Conservation (phyloP, 2,888 invertebrate genomes). For the Lithosia quadra region DNA sequence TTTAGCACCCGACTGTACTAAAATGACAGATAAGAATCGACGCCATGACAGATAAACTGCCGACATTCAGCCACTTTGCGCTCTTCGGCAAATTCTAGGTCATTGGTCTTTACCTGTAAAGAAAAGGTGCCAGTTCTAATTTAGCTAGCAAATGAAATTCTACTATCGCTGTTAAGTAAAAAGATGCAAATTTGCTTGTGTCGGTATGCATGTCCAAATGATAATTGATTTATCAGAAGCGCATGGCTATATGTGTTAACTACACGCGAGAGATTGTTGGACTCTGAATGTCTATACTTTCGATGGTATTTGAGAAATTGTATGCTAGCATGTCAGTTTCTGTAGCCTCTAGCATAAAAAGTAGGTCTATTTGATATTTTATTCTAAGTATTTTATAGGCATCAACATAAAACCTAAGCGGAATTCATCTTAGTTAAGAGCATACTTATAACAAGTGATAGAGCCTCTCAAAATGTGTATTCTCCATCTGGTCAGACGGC, state of each 20-base stretch:
- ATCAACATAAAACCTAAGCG: too few species aligned
- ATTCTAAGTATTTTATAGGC: too few species aligned
- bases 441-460: too few species aligned
- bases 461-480: too few species aligned
- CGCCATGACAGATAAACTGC: neutral
- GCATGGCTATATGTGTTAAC: neutral
- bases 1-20: neutral
- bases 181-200: neutral
- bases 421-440: too few species aligned
- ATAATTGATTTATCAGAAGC: neutral
- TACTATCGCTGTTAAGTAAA: neutral
- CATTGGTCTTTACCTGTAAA: neutral
- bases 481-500: too few species aligned
- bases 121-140: neutral
- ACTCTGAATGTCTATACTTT: neutral
- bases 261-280: neutral
- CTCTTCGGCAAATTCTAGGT: neutral
- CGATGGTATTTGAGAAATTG: too few species aligned
- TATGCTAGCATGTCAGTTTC: too few species aligned
- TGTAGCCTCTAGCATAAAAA: too few species aligned
- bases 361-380: too few species aligned
- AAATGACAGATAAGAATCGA: constrained; percentile 1
- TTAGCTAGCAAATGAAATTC: neutral
- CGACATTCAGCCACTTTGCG: neutral
- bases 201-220: neutral